Conservation (phyloP, 2,113 vertebrate species). For the Gobio gobio region DNA sequence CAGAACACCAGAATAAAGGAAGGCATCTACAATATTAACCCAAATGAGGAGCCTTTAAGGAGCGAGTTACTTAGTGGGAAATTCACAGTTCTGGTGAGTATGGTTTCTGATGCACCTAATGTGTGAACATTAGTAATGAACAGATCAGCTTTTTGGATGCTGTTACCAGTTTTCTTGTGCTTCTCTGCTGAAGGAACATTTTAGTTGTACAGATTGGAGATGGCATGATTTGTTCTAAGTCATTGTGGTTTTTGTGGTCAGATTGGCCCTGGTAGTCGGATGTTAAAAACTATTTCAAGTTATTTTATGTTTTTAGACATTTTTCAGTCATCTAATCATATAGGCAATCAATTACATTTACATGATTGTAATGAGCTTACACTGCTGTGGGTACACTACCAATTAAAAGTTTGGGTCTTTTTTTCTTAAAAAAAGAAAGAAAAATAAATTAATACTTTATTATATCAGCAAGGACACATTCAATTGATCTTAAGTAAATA, state of each 20-base stretch:
- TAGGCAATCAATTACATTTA: not conserved
- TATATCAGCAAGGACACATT: not conserved
- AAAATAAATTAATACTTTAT: not conserved
- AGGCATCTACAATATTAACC: conserved; percentile 80
- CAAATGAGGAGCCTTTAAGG: conserved; percentile 79
- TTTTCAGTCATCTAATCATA: not conserved
- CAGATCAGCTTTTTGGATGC: not conserved
- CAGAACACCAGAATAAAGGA: conserved; percentile 83
- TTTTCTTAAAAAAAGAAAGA: not conserved
- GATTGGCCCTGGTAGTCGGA: not conserved
- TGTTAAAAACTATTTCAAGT: not conserved
- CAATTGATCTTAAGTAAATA: not conserved
- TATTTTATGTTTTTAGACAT: too few relatives aligned
- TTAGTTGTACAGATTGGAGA: not conserved
- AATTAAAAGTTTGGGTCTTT: not conserved
- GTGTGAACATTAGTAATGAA: not conserved
- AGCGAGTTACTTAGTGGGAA: conserved; percentile 79
- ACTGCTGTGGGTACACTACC: not conserved
- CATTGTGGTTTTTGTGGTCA: not conserved
- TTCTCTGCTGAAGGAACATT: not conserved
- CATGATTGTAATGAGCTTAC: not conserved
- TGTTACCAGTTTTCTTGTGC: not conserved
- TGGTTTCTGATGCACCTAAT: not conserved
- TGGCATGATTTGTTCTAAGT: not conserved
- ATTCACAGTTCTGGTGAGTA: conserved; percentile 81